Base-by-base conservation (phyloP, 2,113 vertebrate genomes). In the Heterotilapia buettikoferi region DNA sequence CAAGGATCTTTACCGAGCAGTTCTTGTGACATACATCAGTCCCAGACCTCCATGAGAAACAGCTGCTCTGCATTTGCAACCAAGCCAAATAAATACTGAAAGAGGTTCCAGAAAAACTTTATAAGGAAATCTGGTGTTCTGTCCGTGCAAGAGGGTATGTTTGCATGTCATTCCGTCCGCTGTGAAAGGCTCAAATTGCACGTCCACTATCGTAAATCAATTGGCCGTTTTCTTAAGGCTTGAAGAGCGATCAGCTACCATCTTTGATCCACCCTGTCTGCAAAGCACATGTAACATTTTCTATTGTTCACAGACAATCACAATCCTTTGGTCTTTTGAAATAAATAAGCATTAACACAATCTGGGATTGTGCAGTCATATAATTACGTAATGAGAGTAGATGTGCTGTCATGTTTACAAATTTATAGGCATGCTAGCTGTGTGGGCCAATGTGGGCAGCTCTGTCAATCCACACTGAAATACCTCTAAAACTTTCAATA, bases 61-160 rank as follows among this genome's bases (percentile, higher is more conserved):
- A 96, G 93, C 93, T 96, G 95, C 83, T 92, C 85, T 61, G 57
- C 80, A 84, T 95, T 92, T 93, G 87, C 61, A 82, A 73, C 85
- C 36, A 88, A 82, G 82, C 84, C 89, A 93, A 93, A 94, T 90
- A 91, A 94, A 93, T 87, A 92, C 11, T 29, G 38, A 71, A 87
- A 88, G 31, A 40, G 24, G 52, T 88, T 91, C 89, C 92, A 89
- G 57, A 50, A 50, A 40, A 83, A 89, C 79, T 83, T 86, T 50
- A 53, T 45, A 80, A 84, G 86, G 85, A 89, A 87, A 87, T 9
- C 14, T 86, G 81, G 29, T 57, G 18, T 87, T 92, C 26, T 29
- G 33, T 76, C 63, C 9, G 3, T 57, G 61, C 82, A 76, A 71
- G 45, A 54, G 18, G 2, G 31, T 81, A 59, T 86, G 85, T 90